phyloP scores from a whole-genome alignment of 1,140 invertebrate species.

The Drosophila athabasca region DNA sequence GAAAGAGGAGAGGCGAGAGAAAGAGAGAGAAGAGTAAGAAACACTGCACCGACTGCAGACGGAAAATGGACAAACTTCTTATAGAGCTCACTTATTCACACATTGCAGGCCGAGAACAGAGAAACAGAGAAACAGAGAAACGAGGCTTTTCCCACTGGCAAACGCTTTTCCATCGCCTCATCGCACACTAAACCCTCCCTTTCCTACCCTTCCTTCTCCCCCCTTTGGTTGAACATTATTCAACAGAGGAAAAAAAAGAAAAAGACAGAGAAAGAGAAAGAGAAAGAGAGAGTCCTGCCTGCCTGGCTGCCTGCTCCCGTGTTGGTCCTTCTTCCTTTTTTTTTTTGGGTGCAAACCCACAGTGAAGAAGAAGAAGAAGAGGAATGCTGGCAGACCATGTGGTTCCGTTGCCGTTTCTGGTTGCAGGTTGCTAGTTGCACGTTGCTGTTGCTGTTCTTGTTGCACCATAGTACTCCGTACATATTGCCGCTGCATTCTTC shows the following conservation, averaged over 20 bases:
- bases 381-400: slow-evolving; percentile 48
- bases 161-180: slow-evolving; percentile 49
- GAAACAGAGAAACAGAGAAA: slow-evolving; percentile 8
- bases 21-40: slow-evolving; percentile 16
- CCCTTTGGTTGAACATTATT: slow-evolving; percentile 44
- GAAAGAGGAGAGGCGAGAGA: slow-evolving; percentile 24
- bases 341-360: slow-evolving; percentile 52
- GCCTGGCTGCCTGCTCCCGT: slow-evolving; percentile 13
- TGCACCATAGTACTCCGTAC: slow-evolving; percentile 53
- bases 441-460: slow-evolving; percentile 33
- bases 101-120: slow-evolving; percentile 36
- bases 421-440: slow-evolving; percentile 15
- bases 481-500: slow-evolving; percentile 78
- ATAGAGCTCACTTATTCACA: slow-evolving; percentile 75
- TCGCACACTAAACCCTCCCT: not conserved
- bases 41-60: not conserved
- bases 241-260: slow-evolving; percentile 47
- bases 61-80: slow-evolving; percentile 47
- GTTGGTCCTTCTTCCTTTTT: slow-evolving; percentile 25
- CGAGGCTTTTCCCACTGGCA: slow-evolving; percentile 35
- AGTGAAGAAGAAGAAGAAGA: slow-evolving; percentile 41
- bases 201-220: not conserved
- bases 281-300: slow-evolving; percentile 31
- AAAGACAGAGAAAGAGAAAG: not conserved
- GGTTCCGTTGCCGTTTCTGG: slow-evolving; percentile 42